Evolutionary conservation across 2,113 vertebrate species (phyloP).

Genomic region (Glareola pratincola): DNA sequence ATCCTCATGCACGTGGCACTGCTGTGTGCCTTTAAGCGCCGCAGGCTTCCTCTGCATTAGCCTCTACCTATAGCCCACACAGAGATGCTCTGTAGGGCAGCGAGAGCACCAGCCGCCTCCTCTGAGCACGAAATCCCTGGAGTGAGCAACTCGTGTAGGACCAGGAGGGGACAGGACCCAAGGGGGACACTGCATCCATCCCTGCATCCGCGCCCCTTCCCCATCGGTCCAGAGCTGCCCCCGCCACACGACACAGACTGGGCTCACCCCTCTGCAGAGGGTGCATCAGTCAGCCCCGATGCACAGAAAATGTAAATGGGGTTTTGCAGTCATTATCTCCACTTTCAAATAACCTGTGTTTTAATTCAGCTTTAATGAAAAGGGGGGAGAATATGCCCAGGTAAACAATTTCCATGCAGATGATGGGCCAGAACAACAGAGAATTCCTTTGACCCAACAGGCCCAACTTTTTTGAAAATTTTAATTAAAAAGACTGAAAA

Average conservation of each 20-base stretch:
- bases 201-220: rapidly evolving
- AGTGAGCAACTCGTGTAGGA: background rate
- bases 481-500: conserved; percentile 45
- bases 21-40: rapidly evolving
- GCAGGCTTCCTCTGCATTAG: background rate
- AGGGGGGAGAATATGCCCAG: background rate
- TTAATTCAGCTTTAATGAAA: conserved; percentile 34
- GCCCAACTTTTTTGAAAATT: conserved; percentile 10
- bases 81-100: too few relatives aligned
- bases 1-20: rapidly evolving
- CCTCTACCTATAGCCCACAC: background rate
- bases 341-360: background rate
- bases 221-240: background rate
- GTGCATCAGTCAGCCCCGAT: background rate
- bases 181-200: rapidly evolving
- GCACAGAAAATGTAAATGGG: background rate
- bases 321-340: background rate
- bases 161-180: background rate
- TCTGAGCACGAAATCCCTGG: background rate
- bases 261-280: background rate
- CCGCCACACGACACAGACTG: rapidly evolving
- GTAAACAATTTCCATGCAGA: background rate
- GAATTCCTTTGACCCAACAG: conserved; percentile 11
- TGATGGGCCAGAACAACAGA: background rate
- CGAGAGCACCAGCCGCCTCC: background rate